Evolutionary conservation across 2,888 invertebrate genomes (phyloP), one percentile per base, ranked within the genome.

Genomic region (Heliconius ismenius): DNA sequence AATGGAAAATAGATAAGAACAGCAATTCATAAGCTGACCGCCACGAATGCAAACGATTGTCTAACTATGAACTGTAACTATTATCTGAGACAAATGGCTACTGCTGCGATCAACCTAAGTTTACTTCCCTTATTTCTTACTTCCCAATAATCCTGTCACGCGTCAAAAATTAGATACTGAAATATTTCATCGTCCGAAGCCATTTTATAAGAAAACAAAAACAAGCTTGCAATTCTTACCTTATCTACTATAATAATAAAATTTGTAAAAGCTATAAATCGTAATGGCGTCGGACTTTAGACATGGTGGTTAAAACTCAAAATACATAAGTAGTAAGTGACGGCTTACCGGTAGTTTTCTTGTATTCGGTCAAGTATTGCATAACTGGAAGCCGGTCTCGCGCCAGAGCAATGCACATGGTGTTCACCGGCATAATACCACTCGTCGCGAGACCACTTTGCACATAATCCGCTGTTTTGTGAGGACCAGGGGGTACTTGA

Each of bases 41-140:
- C 75, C 74, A 78, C 73, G 75, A 73, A 74, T 69, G 62, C 73
- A 73, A 78, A 73, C 32, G 36, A 58, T 76, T 75, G 74, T 68
- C 73, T 78, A 83, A 86, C 65, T 78, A 24, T 54, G 68, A 87
- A 85, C 86, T 85, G 86, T 65, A 76, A 84, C 81, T 84, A 88
- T 88, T 87, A 84, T 85, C 82, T 87, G 88, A 83, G 88, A 89
- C 87, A 90, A 91, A 91, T 88, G 87, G 87, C 88, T 84, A 87
- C 88, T 84, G 79, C 80, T 83, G 83, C 79, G 79, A 65, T 73
- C 73, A 74, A 54, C 24, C 32, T 49, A 28, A 58, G 32, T n/a
- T 21, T 0, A 0, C 28, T 28, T 28, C 28, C 28, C 2, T 28
- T 28, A 28, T 28, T 2, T 24, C n/a, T 39, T 3, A 67, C 0